These are phyloP conservation scores for Cuniculus paca DNA, from an alignment of 2,797 vertebrate species.

Conservation along the genomic window DNA sequence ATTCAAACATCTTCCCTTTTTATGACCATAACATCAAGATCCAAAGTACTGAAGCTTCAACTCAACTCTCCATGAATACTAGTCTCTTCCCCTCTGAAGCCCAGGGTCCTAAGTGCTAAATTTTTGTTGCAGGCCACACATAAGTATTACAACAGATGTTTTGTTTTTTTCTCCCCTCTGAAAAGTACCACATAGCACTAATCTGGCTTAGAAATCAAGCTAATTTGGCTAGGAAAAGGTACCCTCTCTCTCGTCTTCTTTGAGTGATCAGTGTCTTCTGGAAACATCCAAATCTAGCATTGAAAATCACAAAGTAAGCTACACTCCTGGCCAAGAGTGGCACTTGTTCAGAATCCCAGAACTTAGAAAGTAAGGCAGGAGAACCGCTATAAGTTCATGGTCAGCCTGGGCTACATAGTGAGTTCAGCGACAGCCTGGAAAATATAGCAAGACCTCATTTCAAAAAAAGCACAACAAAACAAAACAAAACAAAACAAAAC, in stretches of 20 bases:
- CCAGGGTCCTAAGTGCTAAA: background rate
- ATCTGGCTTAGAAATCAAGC: slow-evolving; percentile 3
- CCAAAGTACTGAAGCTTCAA: background rate
- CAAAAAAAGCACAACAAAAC: no score
- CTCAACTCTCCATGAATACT: background rate
- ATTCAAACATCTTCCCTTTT: background rate
- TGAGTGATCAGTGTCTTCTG: background rate
- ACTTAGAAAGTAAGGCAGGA: background rate
- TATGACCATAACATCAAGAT: background rate
- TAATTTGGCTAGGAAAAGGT: slow-evolving; percentile 20
- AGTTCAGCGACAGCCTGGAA: background rate
- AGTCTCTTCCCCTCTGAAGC: background rate
- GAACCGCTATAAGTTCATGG: background rate
- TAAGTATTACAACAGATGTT: background rate
- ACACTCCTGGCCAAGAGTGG: background rate
- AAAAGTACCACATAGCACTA: slow-evolving; percentile 29
- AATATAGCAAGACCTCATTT: background rate
- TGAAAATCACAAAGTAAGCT: slow-evolving; percentile 50
- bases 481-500: background rate
- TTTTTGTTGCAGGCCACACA: background rate
- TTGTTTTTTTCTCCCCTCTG: background rate
- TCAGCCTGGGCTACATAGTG: background rate
- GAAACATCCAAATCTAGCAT: background rate
- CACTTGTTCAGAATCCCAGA: background rate
- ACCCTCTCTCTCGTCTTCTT: background rate